Conservation (phyloP, 2,888 invertebrate genomes). For the Brachylomia viminalis region DNA sequence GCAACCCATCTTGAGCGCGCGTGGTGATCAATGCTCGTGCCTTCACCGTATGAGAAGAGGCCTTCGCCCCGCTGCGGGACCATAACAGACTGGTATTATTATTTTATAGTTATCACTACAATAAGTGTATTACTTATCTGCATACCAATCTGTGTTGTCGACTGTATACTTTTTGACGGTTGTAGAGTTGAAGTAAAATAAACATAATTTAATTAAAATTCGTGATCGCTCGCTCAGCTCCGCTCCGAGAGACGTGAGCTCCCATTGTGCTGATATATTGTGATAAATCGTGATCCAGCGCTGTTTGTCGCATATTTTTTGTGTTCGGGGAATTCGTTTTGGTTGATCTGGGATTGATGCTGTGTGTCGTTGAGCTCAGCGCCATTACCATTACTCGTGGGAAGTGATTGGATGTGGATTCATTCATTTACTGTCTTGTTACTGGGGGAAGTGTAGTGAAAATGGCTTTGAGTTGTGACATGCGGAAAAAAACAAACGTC, state of each 20-base stretch:
- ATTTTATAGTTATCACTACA: not conserved
- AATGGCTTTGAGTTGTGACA: not conserved
- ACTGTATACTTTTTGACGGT: conserved; percentile 44
- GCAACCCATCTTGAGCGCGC: not conserved
- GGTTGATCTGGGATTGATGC: conserved; percentile 49
- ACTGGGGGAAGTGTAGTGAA: not conserved
- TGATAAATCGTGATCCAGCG: conserved; percentile 46
- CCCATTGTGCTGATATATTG: conserved; percentile 59
- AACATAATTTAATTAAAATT: conserved; percentile 62
- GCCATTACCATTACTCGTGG: conserved; percentile 23
- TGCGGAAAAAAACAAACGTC: not conserved
- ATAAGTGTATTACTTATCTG: not conserved
- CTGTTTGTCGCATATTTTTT: conserved; percentile 50
- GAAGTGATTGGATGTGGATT: conserved; percentile 24
- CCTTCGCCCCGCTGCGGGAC: not conserved
- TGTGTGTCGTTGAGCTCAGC: conserved; percentile 7
- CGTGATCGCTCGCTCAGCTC: conserved; percentile 37
- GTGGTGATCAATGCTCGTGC: not conserved
- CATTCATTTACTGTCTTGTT: conserved; percentile 15
- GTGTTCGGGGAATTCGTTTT: conserved; percentile 49
- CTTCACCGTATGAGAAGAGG: not conserved
- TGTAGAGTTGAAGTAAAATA: conserved; percentile 47
- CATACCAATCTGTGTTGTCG: conserved; percentile 3
- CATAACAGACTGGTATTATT: not conserved
- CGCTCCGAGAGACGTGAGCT: conserved; percentile 35